Conservation (phyloP, 2,888 invertebrate genomes). For the Polyommatus iphigenia region DNA sequence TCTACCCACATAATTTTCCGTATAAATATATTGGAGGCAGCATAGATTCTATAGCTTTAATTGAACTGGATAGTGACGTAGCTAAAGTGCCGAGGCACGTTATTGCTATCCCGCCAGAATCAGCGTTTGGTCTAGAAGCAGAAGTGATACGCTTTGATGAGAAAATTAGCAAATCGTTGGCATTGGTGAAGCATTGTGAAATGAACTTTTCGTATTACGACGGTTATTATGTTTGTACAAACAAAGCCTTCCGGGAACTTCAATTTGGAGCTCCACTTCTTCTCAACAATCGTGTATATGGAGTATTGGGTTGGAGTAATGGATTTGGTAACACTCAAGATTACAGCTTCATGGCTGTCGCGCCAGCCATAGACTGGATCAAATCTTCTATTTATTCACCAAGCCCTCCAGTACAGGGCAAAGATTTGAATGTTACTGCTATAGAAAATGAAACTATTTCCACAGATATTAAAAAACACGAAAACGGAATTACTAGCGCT, state of each 20-base stretch:
- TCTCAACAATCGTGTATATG: constrained; percentile 48
- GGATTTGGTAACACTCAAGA: constrained; percentile 27
- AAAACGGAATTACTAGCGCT: neutral
- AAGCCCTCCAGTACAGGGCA: neutral
- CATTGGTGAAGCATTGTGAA: constrained; percentile 50
- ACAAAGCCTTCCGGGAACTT: constrained; percentile 43
- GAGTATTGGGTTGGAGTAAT: constrained; percentile 34
- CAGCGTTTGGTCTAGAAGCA: constrained; percentile 48
- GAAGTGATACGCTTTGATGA: constrained; percentile 46
- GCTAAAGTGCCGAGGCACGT: constrained; percentile 41
- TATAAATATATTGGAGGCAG: constrained; percentile 34
- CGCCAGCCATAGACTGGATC: constrained; percentile 48
- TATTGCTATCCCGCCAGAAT: constrained; percentile 46
- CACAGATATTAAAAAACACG: neutral
- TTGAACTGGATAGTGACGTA: constrained; percentile 34
- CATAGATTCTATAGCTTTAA: constrained; percentile 36
- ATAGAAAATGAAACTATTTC: neutral
- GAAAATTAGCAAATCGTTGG: constrained; percentile 43
- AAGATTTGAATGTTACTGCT: neutral
- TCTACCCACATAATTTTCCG: constrained; percentile 33
- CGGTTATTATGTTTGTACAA: constrained; percentile 51
- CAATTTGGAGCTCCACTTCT: constrained; percentile 55
- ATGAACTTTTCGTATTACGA: constrained; percentile 33
- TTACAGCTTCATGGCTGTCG: constrained; percentile 36
- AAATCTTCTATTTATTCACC: constrained; percentile 27